Percentiles rank a stretch among this genome's conserved stretches.
Evolutionary conservation across 2,113 vertebrate genomes (phyloP).

Genomic region (Empidonax traillii): DNA sequence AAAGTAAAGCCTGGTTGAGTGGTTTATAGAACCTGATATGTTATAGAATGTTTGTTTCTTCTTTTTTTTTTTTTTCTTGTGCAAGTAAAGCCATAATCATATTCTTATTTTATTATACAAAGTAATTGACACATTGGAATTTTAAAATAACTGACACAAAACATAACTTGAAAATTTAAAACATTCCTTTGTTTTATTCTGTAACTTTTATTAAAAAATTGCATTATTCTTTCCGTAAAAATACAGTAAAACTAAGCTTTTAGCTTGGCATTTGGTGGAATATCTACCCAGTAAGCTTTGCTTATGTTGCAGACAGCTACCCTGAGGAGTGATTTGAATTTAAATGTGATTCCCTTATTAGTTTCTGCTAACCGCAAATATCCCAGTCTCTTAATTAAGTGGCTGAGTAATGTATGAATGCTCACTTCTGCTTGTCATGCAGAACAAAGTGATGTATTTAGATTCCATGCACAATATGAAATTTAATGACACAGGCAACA

Average conservation of each 20-base stretch:
- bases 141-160: slow-evolving; percentile 60
- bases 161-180: slow-evolving; percentile 49
- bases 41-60: too few species aligned
- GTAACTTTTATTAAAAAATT: slow-evolving; percentile 59
- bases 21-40: slow-evolving; percentile 26
- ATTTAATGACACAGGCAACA: slow-evolving; percentile 81
- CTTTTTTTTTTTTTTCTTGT: neutral
- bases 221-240: slow-evolving; percentile 66
- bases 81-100: slow-evolving; percentile 35
- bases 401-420: slow-evolving; percentile 85
- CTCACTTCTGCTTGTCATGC: slow-evolving; percentile 83
- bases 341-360: slow-evolving; percentile 86
- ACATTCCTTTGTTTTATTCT: slow-evolving; percentile 61
- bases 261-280: slow-evolving; percentile 74
- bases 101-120: slow-evolving; percentile 44
- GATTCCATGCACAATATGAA: slow-evolving; percentile 86
- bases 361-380: slow-evolving; percentile 86
- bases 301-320: slow-evolving; percentile 83
- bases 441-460: slow-evolving; percentile 86
- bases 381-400: slow-evolving; percentile 86
- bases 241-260: slow-evolving; percentile 73
- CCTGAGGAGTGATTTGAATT: slow-evolving; percentile 86
- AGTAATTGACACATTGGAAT: slow-evolving; percentile 37
- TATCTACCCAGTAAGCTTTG: slow-evolving; percentile 80
- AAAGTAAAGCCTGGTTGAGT: slow-evolving; percentile 7